Conservation (phyloP, 2,113 vertebrate species). For the Myrmecobius fasciatus region DNA sequence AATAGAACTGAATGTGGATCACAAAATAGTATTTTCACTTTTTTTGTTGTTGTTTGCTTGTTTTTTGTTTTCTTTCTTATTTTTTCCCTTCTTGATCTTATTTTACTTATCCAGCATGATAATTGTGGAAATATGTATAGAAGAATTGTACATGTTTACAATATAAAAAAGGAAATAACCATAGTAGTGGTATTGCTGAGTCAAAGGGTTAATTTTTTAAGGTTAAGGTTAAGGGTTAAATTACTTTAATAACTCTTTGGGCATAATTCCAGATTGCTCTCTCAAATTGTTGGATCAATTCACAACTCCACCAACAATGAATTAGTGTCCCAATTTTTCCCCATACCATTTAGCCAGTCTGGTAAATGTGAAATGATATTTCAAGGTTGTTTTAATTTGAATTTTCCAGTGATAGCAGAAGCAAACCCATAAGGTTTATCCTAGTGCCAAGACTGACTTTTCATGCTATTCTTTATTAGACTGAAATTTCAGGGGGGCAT, state of each 20-base stretch:
- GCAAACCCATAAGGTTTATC: not conserved
- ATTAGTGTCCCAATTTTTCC: not conserved
- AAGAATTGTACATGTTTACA: too few species aligned
- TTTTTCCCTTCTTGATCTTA: too few species aligned
- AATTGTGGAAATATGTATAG: too few species aligned
- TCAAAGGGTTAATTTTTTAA: too few species aligned
- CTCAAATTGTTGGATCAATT: not conserved
- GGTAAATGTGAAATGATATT: not conserved
- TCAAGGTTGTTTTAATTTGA: not conserved
- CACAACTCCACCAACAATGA: not conserved
- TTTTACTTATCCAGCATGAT: too few species aligned
- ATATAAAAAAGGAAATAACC: too few species aligned
- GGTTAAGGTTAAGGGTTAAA: too few species aligned
- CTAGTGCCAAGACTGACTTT: not conserved
- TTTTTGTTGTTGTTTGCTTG: too few species aligned
- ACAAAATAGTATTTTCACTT: too few species aligned
- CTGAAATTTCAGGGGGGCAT: not conserved
- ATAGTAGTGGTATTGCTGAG: too few species aligned
- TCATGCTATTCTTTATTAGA: conserved; percentile 4
- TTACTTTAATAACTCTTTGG: not conserved
- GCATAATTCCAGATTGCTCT: not conserved
- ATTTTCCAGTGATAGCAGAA: not conserved
- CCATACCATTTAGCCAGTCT: not conserved
- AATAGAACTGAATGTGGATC: too few species aligned
- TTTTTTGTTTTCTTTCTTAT: too few species aligned